Evolutionary conservation across 2,888 invertebrate species (phyloP), one percentile per base, ranked within the genome.

Genomic region (Hyposoter dolosus): DNA sequence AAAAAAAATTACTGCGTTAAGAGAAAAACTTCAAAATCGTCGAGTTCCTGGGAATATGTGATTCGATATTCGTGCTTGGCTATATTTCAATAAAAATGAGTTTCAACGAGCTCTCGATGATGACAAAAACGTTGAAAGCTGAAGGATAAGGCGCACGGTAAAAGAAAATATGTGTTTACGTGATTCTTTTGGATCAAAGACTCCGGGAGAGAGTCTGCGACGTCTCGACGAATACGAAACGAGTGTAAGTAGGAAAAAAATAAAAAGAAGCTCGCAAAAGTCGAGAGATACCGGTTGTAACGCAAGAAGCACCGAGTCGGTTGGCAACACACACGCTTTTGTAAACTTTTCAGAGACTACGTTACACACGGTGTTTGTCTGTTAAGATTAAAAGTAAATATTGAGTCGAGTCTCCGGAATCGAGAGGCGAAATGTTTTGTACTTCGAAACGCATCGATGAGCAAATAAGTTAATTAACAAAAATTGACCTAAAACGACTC

Each of bases 281-380:
- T 19, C 47, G 28, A 43, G 69, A 69, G 69, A 50, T 45, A 71
- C 50, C 71, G 71, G 71, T 71, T 72, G 53, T 53, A 53, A 40
- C 15, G 71, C 50, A 71, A 71, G 77, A 66, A 83, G 72, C 35
- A 72, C 72, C 78, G 72, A 74, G 78, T 83, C 78, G 83, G 65
- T 83, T 78, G 83, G 83, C 83, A 83, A 83, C 83, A 83, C 83
- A 83, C 78, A 56, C 50, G 63, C 77, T 72, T 35, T 17, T 19
- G 47, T 10, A 19, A 53, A 72, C 10, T 7, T 45, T 45, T 68
- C 43, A 23, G 19, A 12, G 43, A 3, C n/a, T 23, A 3, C 9
- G 7, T 19, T n/a, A 12, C 68, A 19, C n/a, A 2, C 43, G 23
- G 28, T 15, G 23, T 60, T 23, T 23, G 4, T 60, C 15, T 15